Base-by-base conservation (phyloP, 2,888 invertebrate genomes). In the Latrodectus hesperus region DNA sequence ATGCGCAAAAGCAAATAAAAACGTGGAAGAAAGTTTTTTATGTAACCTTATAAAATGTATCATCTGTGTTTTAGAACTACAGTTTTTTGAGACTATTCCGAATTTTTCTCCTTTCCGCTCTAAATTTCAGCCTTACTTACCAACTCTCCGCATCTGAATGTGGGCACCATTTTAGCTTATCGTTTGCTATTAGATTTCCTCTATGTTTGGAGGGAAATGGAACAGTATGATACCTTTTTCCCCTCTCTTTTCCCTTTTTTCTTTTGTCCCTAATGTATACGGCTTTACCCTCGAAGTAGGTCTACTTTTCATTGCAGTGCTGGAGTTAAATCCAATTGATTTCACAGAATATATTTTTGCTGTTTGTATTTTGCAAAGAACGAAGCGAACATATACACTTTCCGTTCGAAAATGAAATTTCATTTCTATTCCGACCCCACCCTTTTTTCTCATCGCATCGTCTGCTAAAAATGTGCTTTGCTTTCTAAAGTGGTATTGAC, bases 321-420 rank as follows among this genome's bases (percentile, higher is more conserved):
- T 67, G 70, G 73, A 84, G 84, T 84, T 84, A 84, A 84, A 84
- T 84, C 78, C 84, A 84, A 84, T 84, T 84, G 84, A 84, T 84
- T 84, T 73, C 84, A 72, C 72, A 78, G 84, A 84, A 84, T 84
- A 84, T 84, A 77, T 78, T 84, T 84, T 84, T 84, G 84, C 78
- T 84, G 78, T 84, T 72, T 84, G 67, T 84, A 84, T 84, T 84
- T 84, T 78, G 65, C 51, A 16, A 60, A 60, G 60, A 60, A 60
- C 73, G 77, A 78, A 73, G 38, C 52, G 60, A 72, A 72, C 22
- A 38, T 38, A 53, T 65, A 78, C 76, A 70, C 73, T 82, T 49
- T 26, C 64, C 72, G 67, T 26, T 64, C 17, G 67, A 84, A 84
- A 84, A 84, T 84, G 84, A 84, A 84, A 84, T 84, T 84, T 78